phyloP scores from a whole-genome alignment of 2,888 invertebrate species.

The Phlogophora meticulosa region DNA sequence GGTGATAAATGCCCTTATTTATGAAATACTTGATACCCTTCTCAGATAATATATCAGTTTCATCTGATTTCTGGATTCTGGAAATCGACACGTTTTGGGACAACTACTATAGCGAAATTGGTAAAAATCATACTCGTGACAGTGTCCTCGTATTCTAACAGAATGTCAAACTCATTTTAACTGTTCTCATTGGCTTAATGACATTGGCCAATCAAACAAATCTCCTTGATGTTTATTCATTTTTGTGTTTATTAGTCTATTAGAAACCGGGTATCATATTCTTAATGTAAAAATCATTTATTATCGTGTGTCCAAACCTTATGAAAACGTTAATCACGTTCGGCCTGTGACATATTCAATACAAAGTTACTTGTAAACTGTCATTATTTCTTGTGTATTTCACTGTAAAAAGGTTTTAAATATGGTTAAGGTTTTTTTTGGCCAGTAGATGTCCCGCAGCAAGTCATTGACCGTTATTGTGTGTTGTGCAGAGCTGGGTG shows the following conservation, averaged over 20 bases:
- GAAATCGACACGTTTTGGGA: constrained; percentile 45
- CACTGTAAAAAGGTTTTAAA: too few relatives aligned
- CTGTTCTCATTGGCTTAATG: constrained; percentile 1
- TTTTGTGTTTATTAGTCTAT: background rate
- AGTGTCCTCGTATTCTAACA: constrained; percentile 23
- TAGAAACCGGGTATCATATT: background rate
- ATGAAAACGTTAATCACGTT: background rate
- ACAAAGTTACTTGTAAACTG: too few relatives aligned
- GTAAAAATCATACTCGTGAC: constrained; percentile 34
- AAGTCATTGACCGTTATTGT: background rate
- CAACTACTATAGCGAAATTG: constrained; percentile 41
- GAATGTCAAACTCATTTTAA: constrained; percentile 32
- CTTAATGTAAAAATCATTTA: constrained; percentile 3
- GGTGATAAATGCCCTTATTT: background rate
- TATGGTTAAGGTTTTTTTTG: too few relatives aligned
- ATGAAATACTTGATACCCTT: constrained; percentile 12
- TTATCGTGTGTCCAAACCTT: constrained; percentile 11
- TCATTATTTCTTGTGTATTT: too few relatives aligned
- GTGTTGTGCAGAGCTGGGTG: constrained; percentile 93
- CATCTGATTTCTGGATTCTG: constrained; percentile 43
- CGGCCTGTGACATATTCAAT: too few relatives aligned
- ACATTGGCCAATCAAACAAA: background rate
- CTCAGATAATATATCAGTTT: constrained; percentile 29
- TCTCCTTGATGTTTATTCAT: background rate
- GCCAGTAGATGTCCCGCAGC: too few relatives aligned